These are phyloP conservation scores for Eristalinus sepulchralis DNA, from an alignment of 2,888 invertebrate species.

Conservation along the genomic window DNA sequence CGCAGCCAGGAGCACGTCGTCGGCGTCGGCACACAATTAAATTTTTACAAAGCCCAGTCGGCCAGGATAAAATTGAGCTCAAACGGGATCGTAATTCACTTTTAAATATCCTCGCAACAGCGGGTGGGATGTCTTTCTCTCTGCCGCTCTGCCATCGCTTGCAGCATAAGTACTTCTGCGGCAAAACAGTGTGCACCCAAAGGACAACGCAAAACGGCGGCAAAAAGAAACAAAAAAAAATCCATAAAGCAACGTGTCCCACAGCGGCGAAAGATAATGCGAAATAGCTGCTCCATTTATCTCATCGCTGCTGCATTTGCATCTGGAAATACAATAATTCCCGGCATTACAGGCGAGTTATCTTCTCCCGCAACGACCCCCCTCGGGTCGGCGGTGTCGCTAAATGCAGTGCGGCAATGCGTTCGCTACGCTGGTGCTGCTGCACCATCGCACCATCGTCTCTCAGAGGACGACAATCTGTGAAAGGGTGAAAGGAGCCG, in stretches of 20 bases:
- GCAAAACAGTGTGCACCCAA: slow-evolving; percentile 27
- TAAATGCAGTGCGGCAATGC: not conserved
- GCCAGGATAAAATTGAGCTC: slow-evolving; percentile 12
- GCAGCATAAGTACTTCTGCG: slow-evolving; percentile 43
- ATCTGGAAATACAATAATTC: slow-evolving; percentile 47
- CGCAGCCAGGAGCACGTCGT: not conserved
- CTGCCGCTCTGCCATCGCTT: not conserved
- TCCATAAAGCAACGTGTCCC: slow-evolving; percentile 36
- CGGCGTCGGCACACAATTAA: slow-evolving; percentile 14
- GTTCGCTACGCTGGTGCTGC: too few relatives aligned
- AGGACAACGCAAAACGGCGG: not conserved
- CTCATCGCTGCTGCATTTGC: slow-evolving; percentile 45
- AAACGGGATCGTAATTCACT: slow-evolving; percentile 21
- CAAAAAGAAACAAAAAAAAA: not conserved
- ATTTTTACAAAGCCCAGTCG: not conserved
- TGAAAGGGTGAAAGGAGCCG: not conserved
- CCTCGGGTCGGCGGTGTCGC: not conserved
- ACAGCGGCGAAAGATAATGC: slow-evolving; percentile 45
- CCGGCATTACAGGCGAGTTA: slow-evolving; percentile 25
- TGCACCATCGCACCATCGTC: not conserved
- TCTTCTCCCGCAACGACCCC: slow-evolving; percentile 13
- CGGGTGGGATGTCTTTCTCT: not conserved
- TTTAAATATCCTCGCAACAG: slow-evolving; percentile 16
- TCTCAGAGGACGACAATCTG: not conserved
- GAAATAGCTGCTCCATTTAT: slow-evolving; percentile 65